Base-by-base conservation (phyloP, 2,797 vertebrate species). In the Orestias chungarensis region DNA sequence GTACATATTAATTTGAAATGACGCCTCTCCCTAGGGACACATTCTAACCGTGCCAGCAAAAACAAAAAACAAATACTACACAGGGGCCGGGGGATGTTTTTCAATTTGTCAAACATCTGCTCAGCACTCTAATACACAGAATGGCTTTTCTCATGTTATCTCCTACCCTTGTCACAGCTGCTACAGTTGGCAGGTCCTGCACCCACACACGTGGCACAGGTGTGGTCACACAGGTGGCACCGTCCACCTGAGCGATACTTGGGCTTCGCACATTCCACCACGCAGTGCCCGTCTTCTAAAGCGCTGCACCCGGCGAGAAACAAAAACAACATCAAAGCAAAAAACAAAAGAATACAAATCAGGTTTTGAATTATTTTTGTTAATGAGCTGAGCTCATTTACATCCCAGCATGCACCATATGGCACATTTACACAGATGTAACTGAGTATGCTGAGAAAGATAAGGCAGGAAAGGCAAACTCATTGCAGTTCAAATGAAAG, bases 201-300 rank as follows among this genome's bases (percentile, higher is more conserved):
- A 20, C 95, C 96, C 71, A 81, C 85, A 85, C 97, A 99, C 62
- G 91, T 89, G 66, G 90, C 90, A 80, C 97, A 99, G 76, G 95
- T 97, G 74, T 96, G 95, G 82, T 99, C 96, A 86, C 97, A 99
- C 27, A 92, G 82, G 85, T 95, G 94, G 81, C 97, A 98, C 47
- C 88, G 95, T 23, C 94, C 93, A 47, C 92, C 86, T 12, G 93
- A 94, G 75, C 87, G 90, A 85, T 95, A 97, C 86, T 96, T 97
- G 72, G 94, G 93, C 27, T 78, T 86, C 52, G 95, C 80, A 65
- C 97, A 99, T 49, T 85, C 89, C 14, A 68, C 61, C 80, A 95
- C 61, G 31, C 97, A 98, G 47, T 0, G 84, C 4, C 96, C 96
- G 31, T 93, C 86, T 8, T 98, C 95, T 66, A 98, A 92, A 86